These are phyloP conservation scores for Rhadinocentrus ornatus DNA, from an alignment of 2,797 vertebrate genomes.

Conservation along the genomic window DNA sequence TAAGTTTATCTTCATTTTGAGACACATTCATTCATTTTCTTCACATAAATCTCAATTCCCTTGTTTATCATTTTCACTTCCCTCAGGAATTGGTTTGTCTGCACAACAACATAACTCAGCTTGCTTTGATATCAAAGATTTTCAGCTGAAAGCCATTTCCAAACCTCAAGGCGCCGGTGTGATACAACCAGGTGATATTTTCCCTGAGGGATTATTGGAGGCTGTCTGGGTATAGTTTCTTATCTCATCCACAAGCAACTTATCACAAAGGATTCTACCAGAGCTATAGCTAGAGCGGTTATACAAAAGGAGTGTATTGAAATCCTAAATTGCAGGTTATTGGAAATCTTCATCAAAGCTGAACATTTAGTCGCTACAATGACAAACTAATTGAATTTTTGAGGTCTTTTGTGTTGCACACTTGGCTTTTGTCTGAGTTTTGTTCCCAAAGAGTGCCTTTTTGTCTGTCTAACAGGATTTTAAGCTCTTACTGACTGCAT, in stretches of 20 bases:
- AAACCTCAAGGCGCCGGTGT: conserved; percentile 32
- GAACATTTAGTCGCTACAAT: conserved; percentile 18
- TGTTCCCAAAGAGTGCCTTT: conserved; percentile 9
- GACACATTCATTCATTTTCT: no score
- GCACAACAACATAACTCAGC: conserved; percentile 36
- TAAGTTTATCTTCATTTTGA: not conserved
- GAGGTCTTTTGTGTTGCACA: not conserved
- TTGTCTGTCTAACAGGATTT: conserved; percentile 33
- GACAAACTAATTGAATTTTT: conserved; percentile 25
- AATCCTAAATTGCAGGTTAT: conserved; percentile 3
- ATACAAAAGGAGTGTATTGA: conserved; percentile 4
- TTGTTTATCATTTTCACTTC: conserved; percentile 28
- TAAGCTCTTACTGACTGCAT: conserved; percentile 28
- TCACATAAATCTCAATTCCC: conserved; percentile 11
- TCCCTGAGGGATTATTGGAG: conserved; percentile 23
- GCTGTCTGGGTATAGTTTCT: conserved; percentile 10
- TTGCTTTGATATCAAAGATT: conserved; percentile 35
- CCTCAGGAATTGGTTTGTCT: conserved; percentile 21
- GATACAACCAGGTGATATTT: conserved; percentile 47
- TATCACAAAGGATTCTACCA: not conserved
- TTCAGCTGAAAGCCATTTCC: conserved; percentile 50
- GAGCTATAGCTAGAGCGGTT: not conserved
- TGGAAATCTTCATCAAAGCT: conserved; percentile 15
- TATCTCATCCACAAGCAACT: conserved; percentile 18
- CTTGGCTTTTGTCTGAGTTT: conserved; percentile 25